Percentiles rank a stretch among this genome's conserved stretches.
Evolutionary conservation across 53 echinoderm and acorn worm genomes (phyloP).

Genomic region (Holothuria scabra): DNA sequence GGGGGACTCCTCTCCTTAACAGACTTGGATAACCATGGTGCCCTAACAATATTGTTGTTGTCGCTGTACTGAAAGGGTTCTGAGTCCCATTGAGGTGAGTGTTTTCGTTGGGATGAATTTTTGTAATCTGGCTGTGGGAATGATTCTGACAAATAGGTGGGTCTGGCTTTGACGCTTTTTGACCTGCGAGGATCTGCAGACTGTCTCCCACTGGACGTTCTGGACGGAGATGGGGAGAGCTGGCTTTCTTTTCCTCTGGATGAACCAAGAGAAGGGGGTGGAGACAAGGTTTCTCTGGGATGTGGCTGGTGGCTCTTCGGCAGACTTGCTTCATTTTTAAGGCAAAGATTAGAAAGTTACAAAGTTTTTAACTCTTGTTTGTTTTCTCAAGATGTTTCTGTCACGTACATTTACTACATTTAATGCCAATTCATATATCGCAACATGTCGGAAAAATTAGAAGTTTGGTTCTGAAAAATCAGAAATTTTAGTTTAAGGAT

Average conservation of each 20-base stretch:
- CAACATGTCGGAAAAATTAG: too few species aligned
- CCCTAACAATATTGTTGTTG: slow-evolving; percentile 1
- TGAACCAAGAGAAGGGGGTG: too few species aligned
- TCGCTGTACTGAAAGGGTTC: background rate
- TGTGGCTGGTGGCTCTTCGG: background rate
- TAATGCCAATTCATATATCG: too few species aligned
- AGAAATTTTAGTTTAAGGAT: too few species aligned
- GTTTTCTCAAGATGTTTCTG: too few species aligned
- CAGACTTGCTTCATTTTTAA: slow-evolving; percentile 1
- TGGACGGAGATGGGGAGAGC: background rate
- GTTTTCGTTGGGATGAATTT: background rate
- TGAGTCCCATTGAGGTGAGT: background rate
- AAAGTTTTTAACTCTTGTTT: background rate
- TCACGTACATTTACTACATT: too few species aligned
- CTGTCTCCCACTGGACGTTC: slow-evolving; percentile 9
- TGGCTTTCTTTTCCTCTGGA: background rate
- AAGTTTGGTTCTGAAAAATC: too few species aligned
- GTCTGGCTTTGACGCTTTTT: slow-evolving; percentile 17
- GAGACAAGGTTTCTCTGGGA: too few species aligned
- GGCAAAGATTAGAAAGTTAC: background rate
- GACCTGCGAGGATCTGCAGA: background rate
- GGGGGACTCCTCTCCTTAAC: background rate
- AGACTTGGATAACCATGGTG: background rate
- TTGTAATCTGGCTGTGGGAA: slow-evolving; percentile 9
- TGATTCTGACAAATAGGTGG: slow-evolving; percentile 26